phyloP scores from a whole-genome alignment of 2,888 invertebrate species.

The Ormyrus nitidulus region DNA sequence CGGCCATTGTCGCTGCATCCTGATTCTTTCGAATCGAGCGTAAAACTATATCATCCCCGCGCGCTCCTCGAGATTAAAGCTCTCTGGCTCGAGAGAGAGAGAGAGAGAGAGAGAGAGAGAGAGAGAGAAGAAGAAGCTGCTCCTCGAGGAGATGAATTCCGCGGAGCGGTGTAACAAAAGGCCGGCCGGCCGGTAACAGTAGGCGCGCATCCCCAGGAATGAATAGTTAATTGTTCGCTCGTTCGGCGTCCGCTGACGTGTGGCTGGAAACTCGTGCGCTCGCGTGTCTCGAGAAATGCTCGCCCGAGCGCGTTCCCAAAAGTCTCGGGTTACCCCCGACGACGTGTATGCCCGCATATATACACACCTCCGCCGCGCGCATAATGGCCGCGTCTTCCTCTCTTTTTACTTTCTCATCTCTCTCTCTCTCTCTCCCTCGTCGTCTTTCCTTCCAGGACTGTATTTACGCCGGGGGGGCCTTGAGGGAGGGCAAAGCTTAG shows the following conservation, averaged over 20 bases:
- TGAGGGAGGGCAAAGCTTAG: slow-evolving; percentile 32
- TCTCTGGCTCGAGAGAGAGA: not conserved
- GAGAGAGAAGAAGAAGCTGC: not conserved
- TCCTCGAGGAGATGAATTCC: not conserved
- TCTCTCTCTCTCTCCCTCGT: slow-evolving; percentile 14
- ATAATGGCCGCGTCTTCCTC: slow-evolving; percentile 36
- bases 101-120: not conserved
- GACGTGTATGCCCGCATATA: slow-evolving; percentile 15
- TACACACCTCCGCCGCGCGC: no score
- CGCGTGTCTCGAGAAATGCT: slow-evolving; percentile 29
- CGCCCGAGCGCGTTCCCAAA: slow-evolving; percentile 64
- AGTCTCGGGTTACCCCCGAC: slow-evolving; percentile 67
- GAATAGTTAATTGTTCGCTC: slow-evolving; percentile 48
- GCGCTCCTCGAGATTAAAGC: not conserved
- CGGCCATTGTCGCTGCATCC: slow-evolving; percentile 17
- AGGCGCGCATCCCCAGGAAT: slow-evolving; percentile 17
- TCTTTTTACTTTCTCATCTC: not conserved
- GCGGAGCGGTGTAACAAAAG: slow-evolving; percentile 13
- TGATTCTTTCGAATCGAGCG: slow-evolving; percentile 36
- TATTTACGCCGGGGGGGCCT: slow-evolving; percentile 28
- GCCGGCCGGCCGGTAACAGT: slow-evolving; percentile 15
- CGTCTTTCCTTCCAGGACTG: not conserved
- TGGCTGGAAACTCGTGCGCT: not conserved
- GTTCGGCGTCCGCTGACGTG: slow-evolving; percentile 35
- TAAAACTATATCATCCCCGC: slow-evolving; percentile 45